Conservation (phyloP, 2,797 vertebrate species). For the Tragelaphus oryx region DNA sequence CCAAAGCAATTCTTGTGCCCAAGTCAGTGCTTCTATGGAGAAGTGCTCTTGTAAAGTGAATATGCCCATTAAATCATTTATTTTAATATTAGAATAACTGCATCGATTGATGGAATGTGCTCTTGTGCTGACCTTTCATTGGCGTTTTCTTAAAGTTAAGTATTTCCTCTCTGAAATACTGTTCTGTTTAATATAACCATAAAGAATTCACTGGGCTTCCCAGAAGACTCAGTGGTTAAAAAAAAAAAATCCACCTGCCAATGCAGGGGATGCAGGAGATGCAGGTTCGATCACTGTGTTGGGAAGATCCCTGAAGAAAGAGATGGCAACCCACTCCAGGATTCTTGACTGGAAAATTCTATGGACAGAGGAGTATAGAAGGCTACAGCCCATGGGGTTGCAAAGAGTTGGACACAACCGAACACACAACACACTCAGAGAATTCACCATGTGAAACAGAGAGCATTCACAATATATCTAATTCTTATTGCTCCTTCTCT, state of each 20-base stretch:
- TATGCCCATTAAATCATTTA: background rate
- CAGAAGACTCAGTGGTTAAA: background rate
- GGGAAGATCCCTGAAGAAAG: background rate
- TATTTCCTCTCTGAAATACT: background rate
- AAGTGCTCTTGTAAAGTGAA: background rate
- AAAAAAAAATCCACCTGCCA: background rate
- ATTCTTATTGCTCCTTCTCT: background rate
- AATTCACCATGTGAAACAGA: background rate
- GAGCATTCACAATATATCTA: background rate
- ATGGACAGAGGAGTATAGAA: background rate
- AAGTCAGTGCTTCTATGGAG: no score
- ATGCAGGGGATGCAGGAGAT: background rate
- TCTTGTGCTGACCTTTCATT: background rate
- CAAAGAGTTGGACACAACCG: background rate
- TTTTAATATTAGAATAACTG: background rate
- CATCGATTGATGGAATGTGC: fast-evolving
- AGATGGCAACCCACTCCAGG: background rate
- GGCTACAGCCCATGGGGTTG: background rate
- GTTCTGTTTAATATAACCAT: background rate
- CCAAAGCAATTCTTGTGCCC: background rate
- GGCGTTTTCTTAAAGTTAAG: background rate
- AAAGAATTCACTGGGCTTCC: background rate
- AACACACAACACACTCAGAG: background rate
- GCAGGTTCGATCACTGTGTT: background rate
- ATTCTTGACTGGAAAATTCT: background rate